Conservation (phyloP, 2,888 invertebrate species). For the Drosophila subquinaria region DNA sequence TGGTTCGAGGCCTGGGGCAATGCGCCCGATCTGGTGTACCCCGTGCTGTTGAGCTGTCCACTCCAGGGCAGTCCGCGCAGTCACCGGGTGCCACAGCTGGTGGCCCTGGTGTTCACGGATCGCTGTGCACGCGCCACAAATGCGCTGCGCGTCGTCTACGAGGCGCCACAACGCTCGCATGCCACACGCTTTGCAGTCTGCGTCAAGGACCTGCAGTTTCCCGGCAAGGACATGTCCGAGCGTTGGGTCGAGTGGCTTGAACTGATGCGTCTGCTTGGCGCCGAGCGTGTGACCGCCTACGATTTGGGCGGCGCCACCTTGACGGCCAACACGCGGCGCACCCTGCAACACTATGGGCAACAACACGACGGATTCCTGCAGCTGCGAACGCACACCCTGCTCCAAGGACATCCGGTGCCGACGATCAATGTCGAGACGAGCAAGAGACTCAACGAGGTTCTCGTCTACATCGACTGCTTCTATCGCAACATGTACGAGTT, state of each 20-base stretch:
- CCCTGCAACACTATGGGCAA: slow-evolving; percentile 87
- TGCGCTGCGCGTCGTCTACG: slow-evolving; percentile 76
- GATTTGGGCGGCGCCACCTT: slow-evolving; percentile 88
- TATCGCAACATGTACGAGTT: slow-evolving; percentile 96
- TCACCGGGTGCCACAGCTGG: slow-evolving; percentile 53
- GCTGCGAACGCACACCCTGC: slow-evolving; percentile 91
- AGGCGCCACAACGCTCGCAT: slow-evolving; percentile 13
- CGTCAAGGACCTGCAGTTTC: slow-evolving; percentile 95
- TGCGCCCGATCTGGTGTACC: slow-evolving; percentile 16
- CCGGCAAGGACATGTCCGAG: slow-evolving; percentile 94
- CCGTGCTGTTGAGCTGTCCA: slow-evolving; percentile 37
- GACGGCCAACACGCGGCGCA: slow-evolving; percentile 93
- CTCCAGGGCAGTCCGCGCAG: neutral
- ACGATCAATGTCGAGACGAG: slow-evolving; percentile 94
- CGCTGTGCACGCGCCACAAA: slow-evolving; percentile 44
- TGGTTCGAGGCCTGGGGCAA: slow-evolving; percentile 51
- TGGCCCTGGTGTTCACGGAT: slow-evolving; percentile 50
- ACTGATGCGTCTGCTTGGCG: slow-evolving; percentile 91
- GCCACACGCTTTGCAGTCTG: slow-evolving; percentile 89
- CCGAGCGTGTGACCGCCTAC: slow-evolving; percentile 94
- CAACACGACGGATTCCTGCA: slow-evolving; percentile 87
- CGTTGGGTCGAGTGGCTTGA: slow-evolving; percentile 96
- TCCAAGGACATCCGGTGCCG: slow-evolving; percentile 87
- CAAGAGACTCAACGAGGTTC: slow-evolving; percentile 94
- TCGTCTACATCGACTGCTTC: slow-evolving; percentile 96